A percentile compares a stretch with the other conserved stretches of the same genome.
Evolutionary conservation across 2,797 vertebrate species (phyloP).

Genomic region (Rhynchotus rufescens): DNA sequence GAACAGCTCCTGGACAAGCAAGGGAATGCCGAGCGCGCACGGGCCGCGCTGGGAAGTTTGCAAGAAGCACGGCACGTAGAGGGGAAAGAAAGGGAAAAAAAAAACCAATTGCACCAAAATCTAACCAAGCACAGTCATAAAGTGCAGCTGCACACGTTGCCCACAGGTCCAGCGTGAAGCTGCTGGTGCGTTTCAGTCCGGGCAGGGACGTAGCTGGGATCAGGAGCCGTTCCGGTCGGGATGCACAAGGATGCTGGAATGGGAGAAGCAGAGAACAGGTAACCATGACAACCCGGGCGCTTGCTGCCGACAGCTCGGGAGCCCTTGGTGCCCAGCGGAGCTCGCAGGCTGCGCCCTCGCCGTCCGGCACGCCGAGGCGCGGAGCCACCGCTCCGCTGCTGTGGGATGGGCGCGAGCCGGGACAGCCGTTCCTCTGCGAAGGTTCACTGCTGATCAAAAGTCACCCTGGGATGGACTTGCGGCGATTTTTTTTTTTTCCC

Average conservation of each 20-base stretch:
- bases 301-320: background rate
- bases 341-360: background rate
- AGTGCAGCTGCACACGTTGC: background rate
- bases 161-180: background rate
- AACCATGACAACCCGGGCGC: background rate
- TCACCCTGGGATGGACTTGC: background rate
- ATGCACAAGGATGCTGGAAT: background rate
- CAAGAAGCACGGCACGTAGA: fast-evolving
- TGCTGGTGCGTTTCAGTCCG: background rate
- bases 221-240: background rate
- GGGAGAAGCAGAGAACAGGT: background rate
- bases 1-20: fast-evolving
- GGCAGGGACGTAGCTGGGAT: background rate
- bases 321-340: background rate
- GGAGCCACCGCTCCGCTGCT: background rate
- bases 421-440: background rate
- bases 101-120: too few relatives aligned
- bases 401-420: background rate
- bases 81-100: background rate
- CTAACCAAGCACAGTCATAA: background rate
- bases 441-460: background rate
- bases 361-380: background rate
- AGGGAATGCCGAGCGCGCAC: fast-evolving
- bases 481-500: background rate
- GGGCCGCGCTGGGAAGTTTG: background rate